Evolutionary conservation across 2,113 vertebrate genomes (phyloP).

Genomic region (Rallus limicola): DNA sequence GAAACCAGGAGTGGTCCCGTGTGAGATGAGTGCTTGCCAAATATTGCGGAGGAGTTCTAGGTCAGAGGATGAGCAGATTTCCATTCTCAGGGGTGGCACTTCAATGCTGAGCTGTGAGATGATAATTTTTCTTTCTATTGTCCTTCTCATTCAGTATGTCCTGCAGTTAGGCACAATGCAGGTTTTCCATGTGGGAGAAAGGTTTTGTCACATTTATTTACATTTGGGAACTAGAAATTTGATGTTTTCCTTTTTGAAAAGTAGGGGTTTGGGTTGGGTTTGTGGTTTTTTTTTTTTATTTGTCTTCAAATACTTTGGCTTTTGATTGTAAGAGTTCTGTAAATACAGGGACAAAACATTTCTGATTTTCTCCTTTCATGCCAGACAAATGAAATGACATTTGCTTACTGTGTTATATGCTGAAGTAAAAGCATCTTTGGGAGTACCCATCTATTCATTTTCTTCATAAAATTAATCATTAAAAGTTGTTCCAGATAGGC

Average conservation of each 20-base stretch:
- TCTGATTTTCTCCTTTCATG: not conserved
- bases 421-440: not conserved
- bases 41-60: not conserved
- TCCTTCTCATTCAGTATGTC: not conserved
- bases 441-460: not conserved
- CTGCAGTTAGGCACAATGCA: not conserved
- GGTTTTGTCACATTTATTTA: not conserved
- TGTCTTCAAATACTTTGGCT: not conserved
- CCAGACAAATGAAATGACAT: not conserved
- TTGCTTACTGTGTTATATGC: not conserved
- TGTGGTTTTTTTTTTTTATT: not conserved
- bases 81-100: not conserved
- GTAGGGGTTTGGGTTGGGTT: fast-evolving
- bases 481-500: not conserved
- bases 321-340: not conserved
- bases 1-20: not conserved
- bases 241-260: not conserved
- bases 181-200: not conserved
- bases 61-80: not conserved
- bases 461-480: not conserved
- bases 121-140: not conserved
- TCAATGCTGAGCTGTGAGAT: not conserved
- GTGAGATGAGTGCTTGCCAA: not conserved
- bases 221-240: not conserved
- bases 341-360: not conserved